These are phyloP conservation scores for Amphipyra berbera DNA, from an alignment of 2,888 invertebrate species.

Conservation along the genomic window DNA sequence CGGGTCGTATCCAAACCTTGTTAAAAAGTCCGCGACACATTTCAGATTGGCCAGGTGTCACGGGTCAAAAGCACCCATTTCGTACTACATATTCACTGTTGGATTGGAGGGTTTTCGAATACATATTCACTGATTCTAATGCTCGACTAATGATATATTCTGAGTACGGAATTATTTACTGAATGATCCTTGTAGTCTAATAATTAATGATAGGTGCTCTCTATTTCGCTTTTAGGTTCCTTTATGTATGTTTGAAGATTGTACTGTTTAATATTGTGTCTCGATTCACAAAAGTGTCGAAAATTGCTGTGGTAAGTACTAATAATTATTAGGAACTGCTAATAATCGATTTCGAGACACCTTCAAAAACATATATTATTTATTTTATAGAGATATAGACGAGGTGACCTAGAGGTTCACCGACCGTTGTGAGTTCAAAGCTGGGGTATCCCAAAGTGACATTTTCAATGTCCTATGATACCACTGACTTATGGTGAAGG, in stretches of 20 bases:
- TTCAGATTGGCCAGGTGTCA: constrained; percentile 55
- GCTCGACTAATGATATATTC: constrained; percentile 26
- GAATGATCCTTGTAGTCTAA: constrained; percentile 1
- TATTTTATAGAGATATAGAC: too few species aligned
- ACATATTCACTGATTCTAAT: constrained; percentile 15
- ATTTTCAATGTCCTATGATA: too few species aligned
- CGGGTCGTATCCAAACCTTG: constrained; percentile 49
- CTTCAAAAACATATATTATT: not conserved
- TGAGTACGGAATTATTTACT: not conserved
- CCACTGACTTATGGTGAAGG: too few species aligned
- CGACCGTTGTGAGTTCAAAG: too few species aligned
- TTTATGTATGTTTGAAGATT: too few species aligned
- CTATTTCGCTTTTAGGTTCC: too few species aligned
- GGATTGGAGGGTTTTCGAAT: constrained; percentile 3
- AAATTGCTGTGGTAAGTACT: not conserved
- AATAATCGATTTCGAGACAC: constrained; percentile 3
- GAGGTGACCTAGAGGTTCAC: too few species aligned
- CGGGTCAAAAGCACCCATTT: constrained; percentile 32
- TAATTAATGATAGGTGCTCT: too few species aligned
- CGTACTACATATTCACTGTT: constrained; percentile 16
- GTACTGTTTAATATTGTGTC: not conserved
- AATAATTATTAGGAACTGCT: constrained; percentile 1
- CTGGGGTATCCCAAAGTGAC: too few species aligned
- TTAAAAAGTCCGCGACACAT: constrained; percentile 59
- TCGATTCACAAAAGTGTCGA: not conserved